Evolutionary conservation across 2,113 vertebrate species (phyloP).

Genomic region (Anarrhichthys ocellatus): DNA sequence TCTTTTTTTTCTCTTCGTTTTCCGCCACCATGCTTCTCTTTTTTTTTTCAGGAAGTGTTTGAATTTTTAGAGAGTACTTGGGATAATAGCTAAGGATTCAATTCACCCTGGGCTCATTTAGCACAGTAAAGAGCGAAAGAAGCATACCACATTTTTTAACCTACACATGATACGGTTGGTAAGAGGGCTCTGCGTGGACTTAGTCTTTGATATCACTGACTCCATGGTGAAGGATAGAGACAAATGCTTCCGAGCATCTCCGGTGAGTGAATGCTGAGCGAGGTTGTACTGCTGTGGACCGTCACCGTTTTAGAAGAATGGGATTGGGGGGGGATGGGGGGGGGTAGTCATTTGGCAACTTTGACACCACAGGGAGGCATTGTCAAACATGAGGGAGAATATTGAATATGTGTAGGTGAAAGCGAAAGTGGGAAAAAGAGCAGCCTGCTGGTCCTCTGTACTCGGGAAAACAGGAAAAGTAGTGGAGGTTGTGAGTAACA

Average conservation of each 20-base stretch:
- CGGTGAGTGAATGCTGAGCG: conserved; percentile 63
- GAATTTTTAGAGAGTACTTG: conserved; percentile 43
- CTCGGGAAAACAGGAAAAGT: conserved; percentile 56
- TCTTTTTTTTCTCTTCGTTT: conserved; percentile 14
- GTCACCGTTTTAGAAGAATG: conserved; percentile 63
- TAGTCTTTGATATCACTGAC: conserved; percentile 34
- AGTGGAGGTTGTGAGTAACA: conserved; percentile 81
- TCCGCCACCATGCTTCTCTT: conserved; percentile 21
- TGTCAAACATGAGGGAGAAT: conserved; percentile 65
- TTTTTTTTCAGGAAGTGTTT: conserved; percentile 37
- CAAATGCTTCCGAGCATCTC: conserved; percentile 64
- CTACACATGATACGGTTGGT: conserved; percentile 13
- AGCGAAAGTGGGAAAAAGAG: conserved; percentile 38
- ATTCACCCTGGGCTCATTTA: conserved; percentile 44
- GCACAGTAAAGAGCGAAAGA: conserved; percentile 19
- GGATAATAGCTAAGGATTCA: conserved; percentile 29
- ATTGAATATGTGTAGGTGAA: conserved; percentile 45
- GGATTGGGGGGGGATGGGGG: conserved; percentile 37
- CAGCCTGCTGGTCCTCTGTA: conserved; percentile 56
- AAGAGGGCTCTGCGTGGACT: conserved; percentile 26
- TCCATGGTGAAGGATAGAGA: conserved; percentile 59
- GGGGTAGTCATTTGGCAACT: conserved; percentile 72
- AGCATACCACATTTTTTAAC: conserved; percentile 32
- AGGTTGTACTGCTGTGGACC: conserved; percentile 50
- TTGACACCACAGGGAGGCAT: conserved; percentile 70